Conservation (phyloP, 2,797 vertebrate species). For the Emys orbicularis region DNA sequence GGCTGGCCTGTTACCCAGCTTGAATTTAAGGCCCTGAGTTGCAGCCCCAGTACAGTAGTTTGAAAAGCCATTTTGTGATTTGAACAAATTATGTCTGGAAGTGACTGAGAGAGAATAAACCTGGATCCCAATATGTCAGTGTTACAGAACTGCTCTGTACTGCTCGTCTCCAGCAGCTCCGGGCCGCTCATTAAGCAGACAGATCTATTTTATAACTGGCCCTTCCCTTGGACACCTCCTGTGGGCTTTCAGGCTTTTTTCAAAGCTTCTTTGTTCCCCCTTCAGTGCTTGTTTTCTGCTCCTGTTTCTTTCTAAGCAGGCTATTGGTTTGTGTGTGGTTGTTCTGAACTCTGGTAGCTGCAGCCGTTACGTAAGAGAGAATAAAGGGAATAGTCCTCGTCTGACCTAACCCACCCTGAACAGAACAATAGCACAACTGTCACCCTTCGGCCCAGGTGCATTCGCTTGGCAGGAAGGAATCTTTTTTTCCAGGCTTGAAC, state of each 20-base stretch:
- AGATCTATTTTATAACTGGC: not conserved
- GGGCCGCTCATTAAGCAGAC: not conserved
- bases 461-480: not conserved
- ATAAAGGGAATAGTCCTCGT: not conserved
- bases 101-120: not conserved
- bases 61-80: not conserved
- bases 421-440: not conserved
- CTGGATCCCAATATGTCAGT: not conserved
- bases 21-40: fast-evolving
- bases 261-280: not conserved
- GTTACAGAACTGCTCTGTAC: fast-evolving
- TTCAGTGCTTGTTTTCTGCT: not conserved
- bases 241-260: not conserved
- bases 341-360: not conserved
- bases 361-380: not conserved
- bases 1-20: too few species aligned
- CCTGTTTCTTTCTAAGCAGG: not conserved
- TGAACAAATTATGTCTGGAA: not conserved
- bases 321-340: too few species aligned
- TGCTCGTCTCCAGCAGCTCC: not conserved
- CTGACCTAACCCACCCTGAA: not conserved
- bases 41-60: not conserved
- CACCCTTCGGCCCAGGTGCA: not conserved
- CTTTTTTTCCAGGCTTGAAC: not conserved
- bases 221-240: not conserved